Conservation (phyloP, 2,888 invertebrate species). For the Abrostola tripartita region DNA sequence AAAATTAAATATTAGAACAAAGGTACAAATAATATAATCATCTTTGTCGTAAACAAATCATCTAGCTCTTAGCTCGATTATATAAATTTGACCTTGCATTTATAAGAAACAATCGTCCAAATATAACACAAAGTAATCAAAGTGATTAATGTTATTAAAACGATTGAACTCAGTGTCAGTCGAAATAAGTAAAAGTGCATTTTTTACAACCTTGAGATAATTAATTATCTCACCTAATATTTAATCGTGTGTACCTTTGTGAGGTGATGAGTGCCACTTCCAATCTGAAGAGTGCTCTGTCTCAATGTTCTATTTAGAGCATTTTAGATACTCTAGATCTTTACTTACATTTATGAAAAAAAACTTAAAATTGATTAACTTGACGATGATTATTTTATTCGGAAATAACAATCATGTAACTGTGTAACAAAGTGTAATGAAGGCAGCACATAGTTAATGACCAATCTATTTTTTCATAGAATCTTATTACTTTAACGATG, state of each 20-base stretch:
- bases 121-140: not conserved
- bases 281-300: no score
- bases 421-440: not conserved
- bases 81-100: constrained; percentile 2
- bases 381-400: no score
- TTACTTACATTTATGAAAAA: no score
- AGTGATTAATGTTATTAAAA: not conserved
- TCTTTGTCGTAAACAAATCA: constrained; percentile 14
- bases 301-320: no score
- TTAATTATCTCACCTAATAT: no score
- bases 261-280: no score
- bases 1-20: constrained; percentile 22
- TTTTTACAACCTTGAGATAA: no score
- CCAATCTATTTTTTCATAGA: not conserved
- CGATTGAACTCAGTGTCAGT: no score
- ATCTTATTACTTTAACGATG: not conserved
- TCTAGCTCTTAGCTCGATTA: constrained; percentile 11
- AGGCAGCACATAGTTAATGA: constrained; percentile 3
- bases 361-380: no score
- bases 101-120: constrained; percentile 1
- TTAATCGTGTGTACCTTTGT: no score
- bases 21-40: constrained; percentile 41
- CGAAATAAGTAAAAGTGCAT: no score
- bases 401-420: not conserved
- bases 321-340: no score